Evolutionary conservation across 1,140 invertebrate genomes (phyloP), one percentile per base, ranked within the genome.

Genomic region (Rhopalosiphum padi): DNA sequence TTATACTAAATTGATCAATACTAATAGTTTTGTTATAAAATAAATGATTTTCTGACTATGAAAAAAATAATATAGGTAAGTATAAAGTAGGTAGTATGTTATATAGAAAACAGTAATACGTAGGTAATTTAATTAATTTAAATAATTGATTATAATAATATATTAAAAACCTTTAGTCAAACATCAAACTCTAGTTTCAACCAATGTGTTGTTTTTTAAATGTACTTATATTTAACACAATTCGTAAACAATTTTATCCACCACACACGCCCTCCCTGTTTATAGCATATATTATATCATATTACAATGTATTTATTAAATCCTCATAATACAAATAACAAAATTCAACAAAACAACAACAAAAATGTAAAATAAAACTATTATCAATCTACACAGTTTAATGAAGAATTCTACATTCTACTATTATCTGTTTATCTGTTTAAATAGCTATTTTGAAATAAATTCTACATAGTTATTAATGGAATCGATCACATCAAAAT

Each of bases 1-100:
- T 83, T 85, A 89, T 89, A 89, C 37, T 89, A 55, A 89, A 89
- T 41, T 53, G 8, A 89, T 55, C 35, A 89, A 53, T 55, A 53
- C 87, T 89, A 89, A 89, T 89, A 89, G 35, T 55, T 51, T 55
- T 25, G 23, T 55, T 37, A 55, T 53, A 89, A 15, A 89, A 89
- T 21, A 53, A 18, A 37, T 41, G 22, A 23, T 53, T 37, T 53
- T 23, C 37, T 23, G 11, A 53, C 48, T 37, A 55, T 41, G 35
- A 53, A 89, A 89, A 89, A 89, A 7, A 88, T 85, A 48, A 53
- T 53, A 25, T 89, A 23, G 7, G 18, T 51, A 35, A 23, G 43
- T 88, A 41, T 41, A 41, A 41, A 41, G 41, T 89, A 23, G 7
- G 18, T 51, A 35, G 43, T 88, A 55, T 89, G 25, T 35, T 87